Conservation (phyloP, 2,797 vertebrate genomes). For the Antrozous pallidus region DNA sequence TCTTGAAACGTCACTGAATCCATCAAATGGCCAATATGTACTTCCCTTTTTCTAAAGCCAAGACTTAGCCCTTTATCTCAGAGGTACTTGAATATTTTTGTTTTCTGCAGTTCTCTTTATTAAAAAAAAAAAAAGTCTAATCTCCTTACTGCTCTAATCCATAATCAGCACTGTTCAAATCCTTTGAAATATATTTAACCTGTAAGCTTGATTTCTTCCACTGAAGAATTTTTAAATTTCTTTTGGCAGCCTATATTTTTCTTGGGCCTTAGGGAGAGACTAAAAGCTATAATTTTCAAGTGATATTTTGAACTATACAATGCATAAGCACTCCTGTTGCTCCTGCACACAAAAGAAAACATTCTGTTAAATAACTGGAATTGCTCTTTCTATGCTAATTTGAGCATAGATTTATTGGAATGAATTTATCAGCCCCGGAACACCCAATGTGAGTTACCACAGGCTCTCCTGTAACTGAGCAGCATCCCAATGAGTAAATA, state of each 20-base stretch:
- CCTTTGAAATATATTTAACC: neutral
- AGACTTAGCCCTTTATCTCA: neutral
- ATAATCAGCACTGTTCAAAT: neutral
- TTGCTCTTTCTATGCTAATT: constrained; percentile 42
- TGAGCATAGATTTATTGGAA: constrained; percentile 22
- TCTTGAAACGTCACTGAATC: neutral
- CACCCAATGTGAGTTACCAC: constrained; percentile 16
- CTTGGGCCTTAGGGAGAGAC: neutral
- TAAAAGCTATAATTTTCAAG: constrained; percentile 46
- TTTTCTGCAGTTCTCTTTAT: neutral
- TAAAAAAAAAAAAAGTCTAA: neutral
- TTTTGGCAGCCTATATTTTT: neutral
- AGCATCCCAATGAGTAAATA: constrained; percentile 38
- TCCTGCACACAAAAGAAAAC: constrained; percentile 36
- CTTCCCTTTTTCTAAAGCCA: neutral
- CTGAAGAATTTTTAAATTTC: neutral
- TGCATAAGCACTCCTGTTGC: neutral
- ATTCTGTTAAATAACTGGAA: constrained; percentile 9
- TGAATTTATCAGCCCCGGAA: constrained; percentile 27
- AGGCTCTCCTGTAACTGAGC: constrained; percentile 8
- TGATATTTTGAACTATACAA: constrained; percentile 45
- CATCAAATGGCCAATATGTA: neutral
- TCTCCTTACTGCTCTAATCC: neutral
- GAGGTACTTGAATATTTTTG: neutral
- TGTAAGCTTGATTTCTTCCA: neutral